These are phyloP conservation scores for Drosophila mojavensis DNA, from an alignment of 1,140 invertebrate genomes.

Conservation along the genomic window DNA sequence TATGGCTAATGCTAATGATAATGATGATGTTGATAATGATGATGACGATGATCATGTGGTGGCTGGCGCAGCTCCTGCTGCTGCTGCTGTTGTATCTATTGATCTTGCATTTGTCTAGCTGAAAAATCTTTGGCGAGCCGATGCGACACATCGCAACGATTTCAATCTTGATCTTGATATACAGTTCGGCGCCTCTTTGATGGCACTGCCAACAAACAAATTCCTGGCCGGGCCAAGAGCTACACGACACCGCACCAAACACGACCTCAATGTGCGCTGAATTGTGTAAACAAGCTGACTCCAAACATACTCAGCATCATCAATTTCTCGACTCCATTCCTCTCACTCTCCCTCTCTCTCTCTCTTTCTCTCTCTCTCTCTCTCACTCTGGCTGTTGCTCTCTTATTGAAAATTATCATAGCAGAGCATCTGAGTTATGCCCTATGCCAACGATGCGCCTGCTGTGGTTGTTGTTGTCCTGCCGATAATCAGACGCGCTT, in stretches of 20 bases:
- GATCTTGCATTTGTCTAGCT: slow-evolving; percentile 45
- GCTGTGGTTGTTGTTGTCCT: slow-evolving; percentile 55
- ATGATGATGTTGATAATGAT: neutral
- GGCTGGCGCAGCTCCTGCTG: neutral
- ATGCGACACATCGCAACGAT: slow-evolving; percentile 58
- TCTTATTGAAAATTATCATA: slow-evolving; percentile 81
- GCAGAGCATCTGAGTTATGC: slow-evolving; percentile 83
- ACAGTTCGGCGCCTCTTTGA: slow-evolving; percentile 76
- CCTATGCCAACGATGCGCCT: slow-evolving; percentile 58
- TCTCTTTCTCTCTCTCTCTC: neutral
- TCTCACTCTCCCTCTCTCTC: neutral
- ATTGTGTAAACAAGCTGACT: slow-evolving; percentile 83
- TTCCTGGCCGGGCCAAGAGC: slow-evolving; percentile 20
- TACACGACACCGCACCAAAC: slow-evolving; percentile 29
- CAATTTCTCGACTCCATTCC: slow-evolving; percentile 61
- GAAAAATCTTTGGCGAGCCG: slow-evolving; percentile 39
- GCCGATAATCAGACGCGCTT: slow-evolving; percentile 80
- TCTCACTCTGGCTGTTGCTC: neutral
- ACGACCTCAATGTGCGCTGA: slow-evolving; percentile 82
- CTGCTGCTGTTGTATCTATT: slow-evolving; percentile 13
- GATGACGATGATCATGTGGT: slow-evolving; percentile 7
- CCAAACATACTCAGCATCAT: slow-evolving; percentile 81
- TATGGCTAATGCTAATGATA: slow-evolving; percentile 14
- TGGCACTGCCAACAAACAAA: slow-evolving; percentile 47
- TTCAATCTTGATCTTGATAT: slow-evolving; percentile 82